A percentile compares a stretch with the other conserved stretches of the same genome.
These are phyloP conservation scores for Dromococcyx pavoninus DNA, from an alignment of 2,797 vertebrate species.

Conservation along the genomic window DNA sequence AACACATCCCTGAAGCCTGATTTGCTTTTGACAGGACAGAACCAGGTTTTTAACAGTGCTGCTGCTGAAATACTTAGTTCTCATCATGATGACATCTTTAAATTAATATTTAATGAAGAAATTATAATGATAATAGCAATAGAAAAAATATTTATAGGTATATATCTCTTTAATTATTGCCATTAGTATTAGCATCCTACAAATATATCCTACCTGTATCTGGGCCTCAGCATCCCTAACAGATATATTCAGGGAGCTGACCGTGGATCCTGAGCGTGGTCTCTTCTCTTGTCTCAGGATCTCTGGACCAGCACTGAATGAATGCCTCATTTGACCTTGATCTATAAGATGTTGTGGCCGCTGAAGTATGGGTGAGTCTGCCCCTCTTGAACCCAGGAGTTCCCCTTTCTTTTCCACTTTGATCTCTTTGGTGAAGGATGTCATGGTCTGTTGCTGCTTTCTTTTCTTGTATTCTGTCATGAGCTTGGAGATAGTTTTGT, in stretches of 20 bases:
- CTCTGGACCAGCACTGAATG: conserved; percentile 93
- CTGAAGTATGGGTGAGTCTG: conserved; percentile 81
- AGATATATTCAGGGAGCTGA: conserved; percentile 89
- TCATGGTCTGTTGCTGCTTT: conserved; percentile 89
- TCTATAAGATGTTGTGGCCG: conserved; percentile 92
- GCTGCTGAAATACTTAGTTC: neutral
- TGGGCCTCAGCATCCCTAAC: conserved; percentile 90
- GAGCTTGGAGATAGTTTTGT: conserved; percentile 92
- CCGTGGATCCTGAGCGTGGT: conserved; percentile 89
- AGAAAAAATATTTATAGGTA: neutral
- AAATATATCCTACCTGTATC: conserved; percentile 85
- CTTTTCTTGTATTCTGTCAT: conserved; percentile 95
- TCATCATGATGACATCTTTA: neutral
- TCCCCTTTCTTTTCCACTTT: conserved; percentile 79
- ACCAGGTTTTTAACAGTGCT: neutral
- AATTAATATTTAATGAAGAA: neutral
- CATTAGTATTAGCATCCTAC: neutral
- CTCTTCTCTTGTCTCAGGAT: conserved; percentile 91
- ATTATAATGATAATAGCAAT: neutral
- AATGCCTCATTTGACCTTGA: conserved; percentile 90
- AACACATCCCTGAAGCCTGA: neutral
- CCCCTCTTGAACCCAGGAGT: conserved; percentile 67
- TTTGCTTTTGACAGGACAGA: neutral
- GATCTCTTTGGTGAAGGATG: conserved; percentile 85
- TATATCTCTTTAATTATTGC: neutral